phyloP scores from a whole-genome alignment of 2,113 vertebrate species.

The Junco hyemalis region DNA sequence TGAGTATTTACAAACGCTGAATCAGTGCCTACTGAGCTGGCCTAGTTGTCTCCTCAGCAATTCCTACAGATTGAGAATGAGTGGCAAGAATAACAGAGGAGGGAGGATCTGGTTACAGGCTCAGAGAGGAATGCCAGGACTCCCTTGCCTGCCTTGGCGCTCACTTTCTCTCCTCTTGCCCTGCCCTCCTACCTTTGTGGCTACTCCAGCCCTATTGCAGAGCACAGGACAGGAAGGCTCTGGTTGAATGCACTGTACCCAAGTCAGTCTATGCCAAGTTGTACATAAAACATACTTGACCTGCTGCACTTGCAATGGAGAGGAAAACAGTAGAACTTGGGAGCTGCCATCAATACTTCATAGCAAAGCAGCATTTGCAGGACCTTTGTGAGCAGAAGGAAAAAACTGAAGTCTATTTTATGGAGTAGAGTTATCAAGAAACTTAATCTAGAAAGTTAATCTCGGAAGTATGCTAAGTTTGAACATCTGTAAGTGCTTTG shows the following conservation, averaged over 20 bases:
- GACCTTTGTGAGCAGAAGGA: background rate
- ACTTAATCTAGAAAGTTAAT: slow-evolving; percentile 8
- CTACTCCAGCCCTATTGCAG: background rate
- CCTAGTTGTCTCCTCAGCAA: background rate
- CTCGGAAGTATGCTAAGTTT: background rate
- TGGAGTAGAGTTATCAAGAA: slow-evolving; percentile 10
- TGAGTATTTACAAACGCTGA: background rate
- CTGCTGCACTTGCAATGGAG: background rate
- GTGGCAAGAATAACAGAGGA: slow-evolving; percentile 1
- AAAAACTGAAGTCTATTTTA: background rate
- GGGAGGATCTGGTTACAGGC: background rate
- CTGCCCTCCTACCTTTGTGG: background rate
- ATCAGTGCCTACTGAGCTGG: background rate
- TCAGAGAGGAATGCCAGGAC: slow-evolving; percentile 15
- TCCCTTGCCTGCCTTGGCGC: background rate
- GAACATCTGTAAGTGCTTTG: slow-evolving; percentile 53
- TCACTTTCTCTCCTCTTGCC: background rate
- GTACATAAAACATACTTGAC: background rate
- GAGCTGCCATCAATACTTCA: background rate
- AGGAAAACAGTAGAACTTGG: background rate
- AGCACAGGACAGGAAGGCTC: background rate
- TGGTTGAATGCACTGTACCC: background rate
- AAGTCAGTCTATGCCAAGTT: background rate
- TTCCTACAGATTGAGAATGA: background rate
- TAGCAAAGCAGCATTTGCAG: background rate